Conservation (phyloP, 2,113 vertebrate species). For the Illadopsis cleaveri region DNA sequence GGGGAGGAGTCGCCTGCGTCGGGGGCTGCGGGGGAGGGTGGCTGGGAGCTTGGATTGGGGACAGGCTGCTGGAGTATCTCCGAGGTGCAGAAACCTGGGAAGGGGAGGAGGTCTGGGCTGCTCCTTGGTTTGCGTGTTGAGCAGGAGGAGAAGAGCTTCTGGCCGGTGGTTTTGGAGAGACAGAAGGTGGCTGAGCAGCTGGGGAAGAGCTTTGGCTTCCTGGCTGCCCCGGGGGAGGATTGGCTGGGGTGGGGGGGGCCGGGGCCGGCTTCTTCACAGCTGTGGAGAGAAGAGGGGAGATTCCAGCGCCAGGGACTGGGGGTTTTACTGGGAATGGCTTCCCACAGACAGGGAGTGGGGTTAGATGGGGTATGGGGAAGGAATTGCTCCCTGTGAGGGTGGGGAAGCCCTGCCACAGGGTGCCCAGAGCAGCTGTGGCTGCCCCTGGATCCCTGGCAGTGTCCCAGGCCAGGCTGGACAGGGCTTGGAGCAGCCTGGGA, state of each 20-base stretch:
- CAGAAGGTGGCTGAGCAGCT: conserved; percentile 74
- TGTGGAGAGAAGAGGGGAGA: conserved; percentile 46
- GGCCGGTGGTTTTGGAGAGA: conserved; percentile 77
- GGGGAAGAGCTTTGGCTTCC: conserved; percentile 69
- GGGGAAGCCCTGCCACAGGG: not conserved
- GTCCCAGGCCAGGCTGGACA: rapidly evolving
- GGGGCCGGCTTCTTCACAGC: conserved; percentile 95
- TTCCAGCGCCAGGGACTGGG: not conserved
- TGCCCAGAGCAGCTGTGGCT: not conserved
- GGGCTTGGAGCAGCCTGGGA: not conserved
- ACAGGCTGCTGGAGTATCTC: conserved; percentile 85
- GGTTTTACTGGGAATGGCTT: not conserved
- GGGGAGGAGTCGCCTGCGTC: conserved; percentile 69
- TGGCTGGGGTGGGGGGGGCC: conserved; percentile 90
- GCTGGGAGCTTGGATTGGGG: conserved; percentile 88
- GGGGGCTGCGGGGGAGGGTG: conserved; percentile 94
- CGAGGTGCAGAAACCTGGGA: conserved; percentile 78
- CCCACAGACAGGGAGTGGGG: not conserved
- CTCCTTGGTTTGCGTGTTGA: conserved; percentile 68
- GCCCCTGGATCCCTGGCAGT: not conserved
- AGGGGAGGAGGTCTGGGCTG: conserved; percentile 8
- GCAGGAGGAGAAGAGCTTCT: conserved; percentile 73
- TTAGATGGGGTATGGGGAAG: not conserved
- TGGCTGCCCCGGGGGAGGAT: conserved; percentile 84
- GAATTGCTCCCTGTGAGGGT: not conserved